Evolutionary conservation across 1,140 invertebrate species (phyloP).

Genomic region (Harpegnathos saltator): DNA sequence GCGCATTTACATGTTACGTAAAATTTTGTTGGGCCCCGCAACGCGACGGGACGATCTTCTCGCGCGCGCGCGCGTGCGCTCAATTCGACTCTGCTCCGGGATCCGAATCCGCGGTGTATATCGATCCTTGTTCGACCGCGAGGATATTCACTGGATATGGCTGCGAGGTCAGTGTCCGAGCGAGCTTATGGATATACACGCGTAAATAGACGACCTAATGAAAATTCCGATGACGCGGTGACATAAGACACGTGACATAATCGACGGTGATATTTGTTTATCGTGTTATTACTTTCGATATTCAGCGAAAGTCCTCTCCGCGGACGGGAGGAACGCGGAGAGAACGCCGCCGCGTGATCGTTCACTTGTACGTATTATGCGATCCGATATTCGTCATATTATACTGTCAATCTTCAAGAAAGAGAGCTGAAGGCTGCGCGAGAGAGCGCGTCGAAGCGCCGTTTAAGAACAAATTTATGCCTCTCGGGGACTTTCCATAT

Average conservation of each 20-base stretch:
- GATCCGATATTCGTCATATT: too few species aligned
- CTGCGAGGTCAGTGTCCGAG: too few species aligned
- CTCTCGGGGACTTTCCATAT: too few species aligned
- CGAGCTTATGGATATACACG: too few species aligned
- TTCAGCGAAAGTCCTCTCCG: neutral
- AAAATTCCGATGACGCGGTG: neutral
- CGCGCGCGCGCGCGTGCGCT: neutral
- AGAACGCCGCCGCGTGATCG: neutral
- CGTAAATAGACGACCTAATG: slow-evolving; percentile 1
- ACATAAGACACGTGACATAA: slow-evolving; percentile 6
- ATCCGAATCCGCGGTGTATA: too few species aligned
- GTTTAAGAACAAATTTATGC: too few species aligned
- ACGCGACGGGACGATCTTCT: slow-evolving; percentile 12
- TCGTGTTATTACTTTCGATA: too few species aligned
- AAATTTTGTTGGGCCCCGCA: slow-evolving; percentile 47
- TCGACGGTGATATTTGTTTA: slow-evolving; percentile 5
- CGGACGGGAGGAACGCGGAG: neutral
- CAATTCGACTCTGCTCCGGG: slow-evolving; percentile 9
- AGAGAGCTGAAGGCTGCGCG: too few species aligned
- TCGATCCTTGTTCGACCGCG: too few species aligned
- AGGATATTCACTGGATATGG: too few species aligned
- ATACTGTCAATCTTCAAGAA: too few species aligned
- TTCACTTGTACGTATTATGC: neutral
- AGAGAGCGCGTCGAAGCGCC: too few species aligned
- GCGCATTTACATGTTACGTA: slow-evolving; percentile 62